Conservation (phyloP, 2,113 vertebrate species). For the Pogonocichla stellata region DNA sequence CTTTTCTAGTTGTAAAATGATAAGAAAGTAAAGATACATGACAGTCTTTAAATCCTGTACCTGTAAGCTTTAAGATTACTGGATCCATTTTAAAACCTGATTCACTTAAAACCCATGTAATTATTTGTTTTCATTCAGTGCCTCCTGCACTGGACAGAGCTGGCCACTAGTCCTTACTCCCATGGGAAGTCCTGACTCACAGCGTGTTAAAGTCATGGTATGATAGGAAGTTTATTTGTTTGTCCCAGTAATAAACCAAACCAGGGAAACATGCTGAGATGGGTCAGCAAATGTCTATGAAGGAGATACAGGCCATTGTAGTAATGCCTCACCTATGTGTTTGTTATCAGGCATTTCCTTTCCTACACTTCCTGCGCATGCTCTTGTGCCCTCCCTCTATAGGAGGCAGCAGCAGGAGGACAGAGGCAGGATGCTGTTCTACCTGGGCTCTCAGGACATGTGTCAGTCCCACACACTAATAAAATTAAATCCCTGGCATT, state of each 20-base stretch:
- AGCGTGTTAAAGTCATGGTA: neutral
- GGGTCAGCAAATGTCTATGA: neutral
- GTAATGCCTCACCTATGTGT: neutral
- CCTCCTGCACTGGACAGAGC: neutral
- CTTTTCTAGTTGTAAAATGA: neutral
- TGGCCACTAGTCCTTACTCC: neutral
- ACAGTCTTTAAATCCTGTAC: neutral
- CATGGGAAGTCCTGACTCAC: neutral
- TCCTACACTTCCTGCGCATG: rapidly evolving
- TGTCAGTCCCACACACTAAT: rapidly evolving
- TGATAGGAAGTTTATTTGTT: neutral
- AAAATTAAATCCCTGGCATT: neutral
- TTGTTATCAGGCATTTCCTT: neutral
- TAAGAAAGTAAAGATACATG: neutral
- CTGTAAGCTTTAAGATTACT: neutral
- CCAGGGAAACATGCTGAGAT: neutral
- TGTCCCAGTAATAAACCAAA: neutral
- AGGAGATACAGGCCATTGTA: neutral
- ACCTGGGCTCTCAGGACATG: rapidly evolving
- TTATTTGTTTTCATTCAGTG: neutral
- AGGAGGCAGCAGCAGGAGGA: neutral
- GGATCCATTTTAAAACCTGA: neutral
- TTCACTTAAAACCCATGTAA: neutral
- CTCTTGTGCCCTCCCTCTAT: neutral
- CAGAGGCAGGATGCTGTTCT: neutral